A percentile compares a stretch with the other conserved stretches of the same genome.
Evolutionary conservation across 1,140 invertebrate species (phyloP).

Genomic region (Sitobion miscanthi): DNA sequence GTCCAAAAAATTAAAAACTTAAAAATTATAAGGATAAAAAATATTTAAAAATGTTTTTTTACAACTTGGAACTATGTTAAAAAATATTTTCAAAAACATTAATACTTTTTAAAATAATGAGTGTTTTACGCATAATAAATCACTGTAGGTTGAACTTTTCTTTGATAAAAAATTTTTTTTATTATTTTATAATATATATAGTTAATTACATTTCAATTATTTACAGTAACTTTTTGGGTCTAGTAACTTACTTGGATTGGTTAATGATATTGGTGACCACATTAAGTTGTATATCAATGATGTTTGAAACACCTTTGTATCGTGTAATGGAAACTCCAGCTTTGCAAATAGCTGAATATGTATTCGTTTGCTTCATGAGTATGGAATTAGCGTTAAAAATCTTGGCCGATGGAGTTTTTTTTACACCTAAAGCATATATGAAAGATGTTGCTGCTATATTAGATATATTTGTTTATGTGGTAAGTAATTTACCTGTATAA

Average conservation of each 20-base stretch:
- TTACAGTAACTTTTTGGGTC: constrained; percentile 91
- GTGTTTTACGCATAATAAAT: too few relatives aligned
- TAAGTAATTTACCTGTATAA: constrained; percentile 64
- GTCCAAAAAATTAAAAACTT: too few relatives aligned
- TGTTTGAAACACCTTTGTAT: constrained; percentile 93
- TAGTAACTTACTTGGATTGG: constrained; percentile 99
- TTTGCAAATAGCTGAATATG: constrained; percentile 94
- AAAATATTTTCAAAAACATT: too few relatives aligned
- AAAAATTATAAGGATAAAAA: too few relatives aligned
- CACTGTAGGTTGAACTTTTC: too few relatives aligned
- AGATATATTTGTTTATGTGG: constrained; percentile 97
- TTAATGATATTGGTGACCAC: constrained; percentile 99
- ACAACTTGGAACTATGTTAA: too few relatives aligned
- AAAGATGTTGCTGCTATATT: constrained; percentile 96
- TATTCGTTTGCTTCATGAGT: constrained; percentile 98
- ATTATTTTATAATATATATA: background rate
- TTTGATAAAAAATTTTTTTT: too few relatives aligned
- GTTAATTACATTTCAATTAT: constrained; percentile 59
- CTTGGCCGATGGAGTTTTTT: constrained; percentile 96
- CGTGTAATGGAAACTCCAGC: constrained; percentile 85
- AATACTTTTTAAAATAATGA: too few relatives aligned
- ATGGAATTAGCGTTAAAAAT: constrained; percentile 95
- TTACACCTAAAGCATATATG: constrained; percentile 98
- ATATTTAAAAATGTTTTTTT: too few relatives aligned
- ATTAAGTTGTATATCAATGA: constrained; percentile 97